Evolutionary conservation across 2,113 vertebrate species (phyloP), one percentile per base, ranked within the genome.

Genomic region (Semnopithecus entellus): DNA sequence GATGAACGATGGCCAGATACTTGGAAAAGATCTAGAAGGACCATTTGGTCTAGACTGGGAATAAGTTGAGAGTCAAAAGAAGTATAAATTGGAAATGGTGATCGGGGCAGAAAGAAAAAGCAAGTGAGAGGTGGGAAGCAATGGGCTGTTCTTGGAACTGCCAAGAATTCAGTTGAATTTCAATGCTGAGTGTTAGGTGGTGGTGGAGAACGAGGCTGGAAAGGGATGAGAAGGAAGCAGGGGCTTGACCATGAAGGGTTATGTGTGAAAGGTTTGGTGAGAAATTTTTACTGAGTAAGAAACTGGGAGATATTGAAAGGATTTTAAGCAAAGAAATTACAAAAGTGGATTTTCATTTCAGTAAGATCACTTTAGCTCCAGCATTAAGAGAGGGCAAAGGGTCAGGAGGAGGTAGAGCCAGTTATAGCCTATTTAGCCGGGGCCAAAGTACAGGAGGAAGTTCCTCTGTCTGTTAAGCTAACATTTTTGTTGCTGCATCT

Each of bases 341-440:
- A 94, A 82, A 88, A 72, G 84, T 2, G 83, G 17, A 38, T 43
- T 64, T 84, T 12, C n/a, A 48, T 72, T 91, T 96, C n/a, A 84
- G 66, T 50, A 94, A 84, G 68, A 64, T 73, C 83, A 79, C 32
- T n/a, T 75, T 45, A 14, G 11, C 48, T 90, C 75, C 16, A 79
- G 23, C 27, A 32, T 59, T 72, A 27, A 11, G 3, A 57, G 55
- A 72, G 45, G 9, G 2, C 25, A 13, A 30, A 30, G 3, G 35
- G 38, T n/a, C 25, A 4, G 17, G 8, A 32, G 40, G 8, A 32
- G 23, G 2, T 38, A 11, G 40, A 72, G 35, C 7, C 38, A 72
- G 45, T 7, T 59, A 38, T 43, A 57, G 23, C 40, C 25, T 79
- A 43, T 52, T 61, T 25, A 73, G 48, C 61, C 11, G 10, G 43